phyloP scores from a whole-genome alignment of 2,797 vertebrate species.

The Lateolabrax maculatus region DNA sequence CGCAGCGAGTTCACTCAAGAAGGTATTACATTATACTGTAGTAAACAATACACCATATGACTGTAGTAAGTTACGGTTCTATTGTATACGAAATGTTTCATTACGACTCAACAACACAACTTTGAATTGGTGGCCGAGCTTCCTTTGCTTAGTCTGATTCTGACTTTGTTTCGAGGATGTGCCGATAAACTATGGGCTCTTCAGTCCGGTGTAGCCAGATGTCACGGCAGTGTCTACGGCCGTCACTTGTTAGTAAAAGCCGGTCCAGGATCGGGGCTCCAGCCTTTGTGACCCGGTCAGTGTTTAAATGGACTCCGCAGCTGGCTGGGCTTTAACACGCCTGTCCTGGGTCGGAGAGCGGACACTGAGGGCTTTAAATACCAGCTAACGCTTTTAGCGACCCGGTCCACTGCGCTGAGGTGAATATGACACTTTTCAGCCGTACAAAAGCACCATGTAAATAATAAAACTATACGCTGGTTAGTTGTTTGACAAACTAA shows the following conservation, averaged over 20 bases:
- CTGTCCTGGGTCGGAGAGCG: not conserved
- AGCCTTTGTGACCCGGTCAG: not conserved
- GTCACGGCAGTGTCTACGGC: no score
- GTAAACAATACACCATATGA: not conserved
- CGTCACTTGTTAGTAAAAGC: not conserved
- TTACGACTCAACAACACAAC: not conserved
- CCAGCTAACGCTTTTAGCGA: not conserved
- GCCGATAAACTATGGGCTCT: no score
- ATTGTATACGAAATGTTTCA: not conserved
- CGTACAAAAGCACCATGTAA: fast-evolving
- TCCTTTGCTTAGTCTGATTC: not conserved
- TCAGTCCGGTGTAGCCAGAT: not conserved
- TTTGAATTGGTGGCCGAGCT: no score
- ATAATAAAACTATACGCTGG: not conserved
- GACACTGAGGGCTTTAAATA: slow-evolving; percentile 45
- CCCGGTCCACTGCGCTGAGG: not conserved
- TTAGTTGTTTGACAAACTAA: slow-evolving; percentile 52
- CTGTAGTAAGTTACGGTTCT: no score
- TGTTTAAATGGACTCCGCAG: slow-evolving; percentile 12
- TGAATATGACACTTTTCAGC: fast-evolving
- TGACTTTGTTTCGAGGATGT: not conserved
- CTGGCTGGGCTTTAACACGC: not conserved
- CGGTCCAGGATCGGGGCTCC: not conserved
- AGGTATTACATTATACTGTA: no score
- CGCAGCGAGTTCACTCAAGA: not conserved